A percentile compares a stretch with the other conserved stretches of the same genome.
These are phyloP conservation scores for Neotoma lepida DNA, from an alignment of 2,113 vertebrate species.

Conservation along the genomic window DNA sequence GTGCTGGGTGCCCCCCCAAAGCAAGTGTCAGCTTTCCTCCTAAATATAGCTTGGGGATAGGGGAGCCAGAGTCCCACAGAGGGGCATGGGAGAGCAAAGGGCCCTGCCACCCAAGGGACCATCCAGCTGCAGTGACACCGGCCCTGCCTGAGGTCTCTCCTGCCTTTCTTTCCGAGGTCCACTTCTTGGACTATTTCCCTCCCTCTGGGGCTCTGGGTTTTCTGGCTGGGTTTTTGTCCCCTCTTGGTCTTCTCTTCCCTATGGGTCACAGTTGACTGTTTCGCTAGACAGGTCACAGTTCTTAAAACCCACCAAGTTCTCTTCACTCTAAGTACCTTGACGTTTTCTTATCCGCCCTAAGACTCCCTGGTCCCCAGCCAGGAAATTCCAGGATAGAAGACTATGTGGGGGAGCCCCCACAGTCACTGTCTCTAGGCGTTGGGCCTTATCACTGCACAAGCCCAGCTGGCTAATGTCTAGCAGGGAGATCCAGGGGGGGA, in stretches of 20 bases:
- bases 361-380: slow-evolving; percentile 63
- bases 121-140: not conserved
- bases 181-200: not conserved
- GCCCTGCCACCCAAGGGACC: not conserved
- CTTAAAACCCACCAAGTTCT: not conserved
- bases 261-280: not conserved
- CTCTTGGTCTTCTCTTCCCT: not conserved
- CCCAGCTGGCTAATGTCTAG: slow-evolving; percentile 82
- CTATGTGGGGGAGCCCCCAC: slow-evolving; percentile 33
- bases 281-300: not conserved
- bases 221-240: not conserved
- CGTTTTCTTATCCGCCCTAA: slow-evolving; percentile 40
- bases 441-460: slow-evolving; percentile 70
- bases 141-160: not conserved
- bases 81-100: not conserved
- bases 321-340: slow-evolving; percentile 26
- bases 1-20: slow-evolving; percentile 57
- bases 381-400: slow-evolving; percentile 72
- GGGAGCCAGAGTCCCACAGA: not conserved
- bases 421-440: slow-evolving; percentile 41
- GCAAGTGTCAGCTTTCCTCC: slow-evolving; percentile 70
- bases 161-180: not conserved
- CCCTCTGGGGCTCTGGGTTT: not conserved
- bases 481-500: slow-evolving; percentile 60
- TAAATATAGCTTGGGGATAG: slow-evolving; percentile 68